Conservation (phyloP, 2,113 vertebrate genomes). For the Sinocyclocheilus rhinocerous region DNA sequence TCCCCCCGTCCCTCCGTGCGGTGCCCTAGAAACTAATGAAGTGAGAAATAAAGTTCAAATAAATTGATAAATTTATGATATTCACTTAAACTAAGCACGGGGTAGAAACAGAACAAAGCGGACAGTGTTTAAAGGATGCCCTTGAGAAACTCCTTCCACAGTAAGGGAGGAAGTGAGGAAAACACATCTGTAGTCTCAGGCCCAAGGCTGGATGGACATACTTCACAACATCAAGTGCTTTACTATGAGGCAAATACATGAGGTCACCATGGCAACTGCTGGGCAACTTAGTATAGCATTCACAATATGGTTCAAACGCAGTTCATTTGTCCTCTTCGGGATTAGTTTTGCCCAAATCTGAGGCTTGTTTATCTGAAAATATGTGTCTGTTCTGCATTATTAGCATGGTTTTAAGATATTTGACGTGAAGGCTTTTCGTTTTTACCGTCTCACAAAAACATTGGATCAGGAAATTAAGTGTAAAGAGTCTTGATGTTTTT, state of each 20-base stretch:
- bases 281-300: background rate
- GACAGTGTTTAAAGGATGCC: constrained; percentile 68
- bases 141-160: constrained; percentile 58
- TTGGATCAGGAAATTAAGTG: background rate
- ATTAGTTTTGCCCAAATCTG: constrained; percentile 2
- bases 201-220: background rate
- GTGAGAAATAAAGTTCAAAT: constrained; percentile 76
- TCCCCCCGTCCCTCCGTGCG: constrained; percentile 9
- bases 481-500: constrained; percentile 19
- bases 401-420: background rate
- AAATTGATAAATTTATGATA: constrained; percentile 73
- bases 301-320: background rate
- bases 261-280: constrained; percentile 50
- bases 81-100: constrained; percentile 58
- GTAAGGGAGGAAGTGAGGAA: background rate
- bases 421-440: background rate
- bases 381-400: background rate
- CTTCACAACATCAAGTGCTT: constrained; percentile 35
- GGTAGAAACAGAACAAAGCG: constrained; percentile 60
- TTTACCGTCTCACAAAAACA: background rate
- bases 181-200: constrained; percentile 20
- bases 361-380: background rate
- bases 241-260: constrained; percentile 13
- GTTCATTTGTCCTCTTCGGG: background rate
- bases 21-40: constrained; percentile 76